These are phyloP conservation scores for Panonychus citri DNA, from an alignment of 1,140 invertebrate species.

Conservation along the genomic window DNA sequence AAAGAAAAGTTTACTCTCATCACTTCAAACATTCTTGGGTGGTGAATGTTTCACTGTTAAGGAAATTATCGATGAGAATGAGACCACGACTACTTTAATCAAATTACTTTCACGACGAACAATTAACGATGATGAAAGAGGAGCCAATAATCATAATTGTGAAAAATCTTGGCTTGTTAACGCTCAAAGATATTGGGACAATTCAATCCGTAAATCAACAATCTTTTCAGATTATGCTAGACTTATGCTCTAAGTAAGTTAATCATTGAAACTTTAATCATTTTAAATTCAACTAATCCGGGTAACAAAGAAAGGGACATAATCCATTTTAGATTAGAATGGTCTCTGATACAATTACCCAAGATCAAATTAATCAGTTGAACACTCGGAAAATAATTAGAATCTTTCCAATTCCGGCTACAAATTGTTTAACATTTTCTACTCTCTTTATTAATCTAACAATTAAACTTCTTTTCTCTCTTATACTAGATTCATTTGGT, in stretches of 20 bases:
- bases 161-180: slow-evolving; percentile 8
- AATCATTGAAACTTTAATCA: too few species aligned
- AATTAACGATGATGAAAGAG: not conserved
- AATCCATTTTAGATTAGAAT: too few species aligned
- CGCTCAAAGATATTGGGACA: slow-evolving; percentile 10
- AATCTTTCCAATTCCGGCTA: too few species aligned
- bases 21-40: not conserved
- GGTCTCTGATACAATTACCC: too few species aligned
- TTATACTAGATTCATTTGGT: too few species aligned
- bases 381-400: too few species aligned
- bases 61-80: slow-evolving; percentile 5
- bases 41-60: not conserved
- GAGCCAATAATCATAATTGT: not conserved
- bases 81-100: slow-evolving; percentile 3
- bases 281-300: too few species aligned
- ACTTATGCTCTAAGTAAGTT: slow-evolving; percentile 6
- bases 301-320: too few species aligned
- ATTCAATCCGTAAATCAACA: slow-evolving; percentile 9
- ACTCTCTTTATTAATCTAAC: too few species aligned
- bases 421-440: too few species aligned
- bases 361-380: too few species aligned
- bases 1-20: not conserved
- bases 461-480: too few species aligned
- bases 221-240: slow-evolving; percentile 9
- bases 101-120: not conserved